Evolutionary conservation across 2,797 vertebrate species (phyloP), one percentile per base, ranked within the genome.

Genomic region (Champsocephalus gunnari): DNA sequence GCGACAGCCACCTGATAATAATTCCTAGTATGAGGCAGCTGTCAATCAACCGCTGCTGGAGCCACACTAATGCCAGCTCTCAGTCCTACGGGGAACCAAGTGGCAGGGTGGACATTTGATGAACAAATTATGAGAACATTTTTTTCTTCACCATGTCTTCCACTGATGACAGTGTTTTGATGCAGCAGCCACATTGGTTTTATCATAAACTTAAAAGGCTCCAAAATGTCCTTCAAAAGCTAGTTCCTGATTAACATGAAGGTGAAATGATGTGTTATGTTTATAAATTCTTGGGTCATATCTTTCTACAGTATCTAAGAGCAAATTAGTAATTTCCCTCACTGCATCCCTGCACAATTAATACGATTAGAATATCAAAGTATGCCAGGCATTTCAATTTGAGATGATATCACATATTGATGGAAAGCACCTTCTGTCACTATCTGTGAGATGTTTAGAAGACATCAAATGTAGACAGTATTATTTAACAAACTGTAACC

Each of bases 381-480:
- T 80, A 76, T 71, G 80, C 80, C 77, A 63, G 64, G 77, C 73
- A 78, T 86, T 81, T 87, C 77, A 83, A 80, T 86, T 71, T 79
- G 66, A 67, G 82, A 71, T 75, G 72, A 70, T 66, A 49, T 34
- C 48, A 69, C 57, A 57, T 3, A 57, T 48, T 19, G 17, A 60
- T 32, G 51, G 21, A 73, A 58, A 58, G 19, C 11, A 3, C 21
- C 47, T 17, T 17, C 43, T 53, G 48, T 56, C 67, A 9, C 55
- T 58, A 10, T 56, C 32, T 57, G 38, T 13, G 62, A 76, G 41
- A 58, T 64, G 41, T 65, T 68, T 7, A 47, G n/a, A 49, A n/a
- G n/a, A 34, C n/a, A 34, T 55, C 41, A 63, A 62, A 68, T 54
- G 11, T 0, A 21, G 16, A 50, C 13, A 43, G 8, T 0, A 34